A percentile compares a stretch with the other conserved stretches of the same genome.
These are phyloP conservation scores for Tridacna gigas DNA, from an alignment of 2,888 invertebrate species.

Conservation along the genomic window DNA sequence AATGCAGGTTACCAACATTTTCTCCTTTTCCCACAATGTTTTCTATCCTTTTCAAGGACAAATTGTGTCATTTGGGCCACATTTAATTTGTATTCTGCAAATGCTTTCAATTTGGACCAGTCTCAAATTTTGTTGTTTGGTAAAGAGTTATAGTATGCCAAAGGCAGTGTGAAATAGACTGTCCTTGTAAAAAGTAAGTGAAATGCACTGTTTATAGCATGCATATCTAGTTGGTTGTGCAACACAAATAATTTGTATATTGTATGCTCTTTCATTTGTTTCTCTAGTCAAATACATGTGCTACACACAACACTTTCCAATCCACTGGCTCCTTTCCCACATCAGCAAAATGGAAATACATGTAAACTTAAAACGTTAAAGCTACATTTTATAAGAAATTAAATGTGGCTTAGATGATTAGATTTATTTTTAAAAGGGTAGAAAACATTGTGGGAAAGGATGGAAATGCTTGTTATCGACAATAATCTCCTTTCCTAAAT, in stretches of 20 bases:
- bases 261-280: too few relatives aligned
- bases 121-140: not conserved
- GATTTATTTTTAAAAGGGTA: not conserved
- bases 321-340: too few relatives aligned
- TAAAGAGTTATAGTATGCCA: not conserved
- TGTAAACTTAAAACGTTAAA: too few relatives aligned
- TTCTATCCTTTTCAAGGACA: not conserved
- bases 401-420: too few relatives aligned
- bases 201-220: not conserved
- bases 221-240: too few relatives aligned
- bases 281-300: too few relatives aligned
- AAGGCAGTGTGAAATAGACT: constrained; percentile 1
- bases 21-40: not conserved
- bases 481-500: not conserved
- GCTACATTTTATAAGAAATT: too few relatives aligned
- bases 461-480: not conserved
- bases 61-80: not conserved
- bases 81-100: not conserved
- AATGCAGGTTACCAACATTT: not conserved
- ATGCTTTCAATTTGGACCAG: not conserved
- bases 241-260: too few relatives aligned
- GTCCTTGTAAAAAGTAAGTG: not conserved
- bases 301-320: too few relatives aligned
- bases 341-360: too few relatives aligned
- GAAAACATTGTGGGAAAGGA: not conserved